A percentile compares a stretch with the other conserved stretches of the same genome.
phyloP scores from a whole-genome alignment of 2,888 invertebrate genomes.

The Axea sp. region DNA sequence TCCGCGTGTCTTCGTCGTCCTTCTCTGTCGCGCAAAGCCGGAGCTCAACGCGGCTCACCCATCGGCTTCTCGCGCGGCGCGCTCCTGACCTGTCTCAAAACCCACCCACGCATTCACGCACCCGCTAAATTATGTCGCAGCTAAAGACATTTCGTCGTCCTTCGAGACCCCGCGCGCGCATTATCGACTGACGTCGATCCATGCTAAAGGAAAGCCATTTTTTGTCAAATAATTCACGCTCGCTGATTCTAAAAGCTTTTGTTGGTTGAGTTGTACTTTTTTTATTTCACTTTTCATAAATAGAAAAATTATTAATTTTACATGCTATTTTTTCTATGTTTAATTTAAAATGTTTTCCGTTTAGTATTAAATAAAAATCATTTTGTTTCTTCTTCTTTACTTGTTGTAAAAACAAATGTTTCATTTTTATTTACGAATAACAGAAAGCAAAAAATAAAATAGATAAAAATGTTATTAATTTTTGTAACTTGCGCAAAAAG shows the following conservation, averaged over 20 bases:
- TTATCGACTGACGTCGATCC: conserved; percentile 42
- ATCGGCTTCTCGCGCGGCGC: conserved; percentile 50
- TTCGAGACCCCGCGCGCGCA: conserved; percentile 37
- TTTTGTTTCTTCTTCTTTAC: too few species aligned
- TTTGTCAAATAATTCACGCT: conserved; percentile 45
- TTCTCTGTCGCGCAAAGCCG: conserved; percentile 49
- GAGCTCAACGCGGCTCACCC: conserved; percentile 47
- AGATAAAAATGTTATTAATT: too few species aligned
- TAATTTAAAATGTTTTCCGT: too few species aligned
- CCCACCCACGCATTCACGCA: conserved; percentile 71
- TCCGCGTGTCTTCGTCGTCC: conserved; percentile 19
- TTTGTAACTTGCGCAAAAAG: conserved; percentile 2
- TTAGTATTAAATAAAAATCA: too few species aligned
- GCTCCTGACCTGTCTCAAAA: conserved; percentile 79
- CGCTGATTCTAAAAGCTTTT: conserved; percentile 34
- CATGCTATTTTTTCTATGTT: not conserved
- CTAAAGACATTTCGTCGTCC: conserved; percentile 59
- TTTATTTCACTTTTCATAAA: conserved; percentile 3
- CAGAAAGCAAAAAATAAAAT: too few species aligned
- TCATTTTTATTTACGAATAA: too few species aligned
- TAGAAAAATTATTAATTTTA: conserved; percentile 16
- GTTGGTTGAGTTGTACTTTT: conserved; percentile 8
- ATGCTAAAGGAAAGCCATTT: conserved; percentile 36
- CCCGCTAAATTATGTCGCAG: conserved; percentile 58
- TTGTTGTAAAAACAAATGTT: too few species aligned